Evolutionary conservation across 1,140 invertebrate species (phyloP).

Genomic region (Eupeodes corollae): DNA sequence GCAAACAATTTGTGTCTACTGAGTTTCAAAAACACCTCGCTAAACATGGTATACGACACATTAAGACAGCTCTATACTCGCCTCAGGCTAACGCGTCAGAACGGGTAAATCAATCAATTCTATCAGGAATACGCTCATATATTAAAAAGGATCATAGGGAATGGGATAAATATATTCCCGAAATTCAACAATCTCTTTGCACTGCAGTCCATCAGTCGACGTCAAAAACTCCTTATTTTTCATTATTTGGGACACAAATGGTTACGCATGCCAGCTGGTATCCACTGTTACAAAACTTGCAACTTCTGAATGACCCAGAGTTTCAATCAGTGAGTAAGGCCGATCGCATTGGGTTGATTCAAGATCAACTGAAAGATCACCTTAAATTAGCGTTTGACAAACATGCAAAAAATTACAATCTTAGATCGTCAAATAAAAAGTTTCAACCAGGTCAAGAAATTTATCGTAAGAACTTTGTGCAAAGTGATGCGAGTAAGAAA

Average conservation of each 20-base stretch:
- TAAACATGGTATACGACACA: neutral
- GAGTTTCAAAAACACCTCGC: neutral
- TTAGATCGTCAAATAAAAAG: too few relatives aligned
- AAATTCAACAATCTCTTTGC: neutral
- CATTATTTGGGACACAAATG: constrained; percentile 1
- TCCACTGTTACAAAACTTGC: too few relatives aligned
- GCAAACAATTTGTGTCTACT: constrained; percentile 2
- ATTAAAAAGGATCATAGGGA: neutral
- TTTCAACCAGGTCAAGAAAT: too few relatives aligned
- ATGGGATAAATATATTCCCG: constrained; percentile 4
- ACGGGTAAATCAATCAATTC: neutral
- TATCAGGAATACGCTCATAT: neutral
- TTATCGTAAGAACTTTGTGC: too few relatives aligned
- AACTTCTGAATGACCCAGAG: too few relatives aligned
- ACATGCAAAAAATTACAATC: too few relatives aligned
- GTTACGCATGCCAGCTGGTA: neutral
- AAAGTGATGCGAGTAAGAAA: too few relatives aligned
- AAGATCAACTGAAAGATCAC: too few relatives aligned
- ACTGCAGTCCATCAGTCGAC: neutral
- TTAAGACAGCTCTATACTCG: constrained; percentile 5
- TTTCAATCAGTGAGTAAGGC: too few relatives aligned
- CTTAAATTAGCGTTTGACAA: too few relatives aligned
- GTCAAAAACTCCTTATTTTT: neutral
- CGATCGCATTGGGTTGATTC: too few relatives aligned
- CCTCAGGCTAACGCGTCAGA: constrained; percentile 13